Evolutionary conservation across 2,113 vertebrate species (phyloP).

Genomic region (Ifrita kowaldi): DNA sequence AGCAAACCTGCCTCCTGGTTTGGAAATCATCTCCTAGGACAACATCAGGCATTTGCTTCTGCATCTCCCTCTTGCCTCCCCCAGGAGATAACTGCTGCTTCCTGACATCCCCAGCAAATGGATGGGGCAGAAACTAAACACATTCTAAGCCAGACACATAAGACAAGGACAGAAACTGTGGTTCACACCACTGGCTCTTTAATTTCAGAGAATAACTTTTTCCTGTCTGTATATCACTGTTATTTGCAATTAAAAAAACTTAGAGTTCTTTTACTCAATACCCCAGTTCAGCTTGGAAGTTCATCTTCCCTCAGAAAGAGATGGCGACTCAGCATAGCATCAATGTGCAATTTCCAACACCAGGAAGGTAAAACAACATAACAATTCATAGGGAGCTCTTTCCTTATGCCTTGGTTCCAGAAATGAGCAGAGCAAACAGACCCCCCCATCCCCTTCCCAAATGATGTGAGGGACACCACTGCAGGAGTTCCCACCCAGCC

Average conservation of each 20-base stretch:
- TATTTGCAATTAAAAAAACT: not conserved
- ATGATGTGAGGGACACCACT: accelerated
- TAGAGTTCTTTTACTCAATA: not conserved
- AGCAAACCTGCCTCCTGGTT: not conserved
- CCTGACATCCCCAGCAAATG: not conserved
- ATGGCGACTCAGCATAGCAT: not conserved
- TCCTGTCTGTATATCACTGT: not conserved
- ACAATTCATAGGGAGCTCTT: not conserved
- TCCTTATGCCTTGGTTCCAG: not conserved
- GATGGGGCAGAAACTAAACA: not conserved
- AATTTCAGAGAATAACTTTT: not conserved
- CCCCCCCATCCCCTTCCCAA: not conserved
- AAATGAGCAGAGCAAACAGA: not conserved
- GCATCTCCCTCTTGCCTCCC: not conserved
- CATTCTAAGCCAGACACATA: not conserved
- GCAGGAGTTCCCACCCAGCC: not conserved
- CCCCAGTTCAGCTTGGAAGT: not conserved
- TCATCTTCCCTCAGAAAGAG: not conserved
- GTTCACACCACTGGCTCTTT: not conserved
- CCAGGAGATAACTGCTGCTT: not conserved
- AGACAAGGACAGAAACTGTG: not conserved
- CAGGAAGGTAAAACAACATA: not conserved
- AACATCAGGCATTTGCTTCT: not conserved
- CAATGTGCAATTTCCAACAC: not conserved
- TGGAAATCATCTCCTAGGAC: not conserved